phyloP scores from a whole-genome alignment of 2,888 invertebrate species.

The Spatulosminthurus flaviceps region DNA sequence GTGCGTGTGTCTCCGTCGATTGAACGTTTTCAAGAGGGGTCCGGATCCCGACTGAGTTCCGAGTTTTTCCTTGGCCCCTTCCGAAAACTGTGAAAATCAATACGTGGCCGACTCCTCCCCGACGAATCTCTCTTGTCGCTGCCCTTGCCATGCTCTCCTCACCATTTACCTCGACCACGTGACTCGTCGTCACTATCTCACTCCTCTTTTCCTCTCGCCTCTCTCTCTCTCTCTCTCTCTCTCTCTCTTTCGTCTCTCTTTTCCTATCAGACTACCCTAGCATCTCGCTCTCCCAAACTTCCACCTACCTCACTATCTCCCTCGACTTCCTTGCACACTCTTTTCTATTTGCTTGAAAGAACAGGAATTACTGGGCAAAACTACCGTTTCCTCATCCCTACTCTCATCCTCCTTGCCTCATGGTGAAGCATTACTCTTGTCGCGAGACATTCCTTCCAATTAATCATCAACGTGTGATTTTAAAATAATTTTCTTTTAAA shows the following conservation, averaged over 20 bases:
- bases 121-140: conserved; percentile 38
- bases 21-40: conserved; percentile 41
- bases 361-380: too few relatives aligned
- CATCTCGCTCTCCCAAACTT: background rate
- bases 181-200: conserved; percentile 26
- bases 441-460: background rate
- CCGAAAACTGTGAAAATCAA: conserved; percentile 38
- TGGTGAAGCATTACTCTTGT: background rate
- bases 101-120: conserved; percentile 25
- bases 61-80: conserved; percentile 24
- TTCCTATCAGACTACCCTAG: background rate
- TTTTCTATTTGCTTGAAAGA: too few relatives aligned
- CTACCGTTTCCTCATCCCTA: too few relatives aligned
- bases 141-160: conserved; percentile 42
- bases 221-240: conserved; percentile 20
- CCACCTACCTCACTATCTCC: too few relatives aligned
- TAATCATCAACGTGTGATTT: conserved; percentile 5
- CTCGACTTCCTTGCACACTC: too few relatives aligned
- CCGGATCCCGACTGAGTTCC: conserved; percentile 40
- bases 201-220: background rate
- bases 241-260: conserved; percentile 23
- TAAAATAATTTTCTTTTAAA: too few relatives aligned
- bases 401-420: too few relatives aligned
- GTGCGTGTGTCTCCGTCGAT: conserved; percentile 44
- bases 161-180: conserved; percentile 23